phyloP scores from a whole-genome alignment of 2,113 vertebrate species.

The Sakesphorus luctuosus region DNA sequence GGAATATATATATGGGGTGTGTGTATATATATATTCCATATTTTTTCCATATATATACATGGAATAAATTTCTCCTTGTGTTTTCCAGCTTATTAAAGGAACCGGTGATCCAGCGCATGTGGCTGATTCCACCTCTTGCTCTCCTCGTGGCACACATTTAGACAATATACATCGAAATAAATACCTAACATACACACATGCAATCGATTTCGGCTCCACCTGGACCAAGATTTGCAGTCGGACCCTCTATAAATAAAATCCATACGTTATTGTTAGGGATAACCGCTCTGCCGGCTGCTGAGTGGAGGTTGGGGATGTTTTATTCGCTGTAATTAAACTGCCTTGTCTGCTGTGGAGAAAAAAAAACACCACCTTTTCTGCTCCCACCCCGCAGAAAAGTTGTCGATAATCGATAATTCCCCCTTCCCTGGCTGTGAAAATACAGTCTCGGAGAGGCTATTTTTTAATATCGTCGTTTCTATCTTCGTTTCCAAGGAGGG shows the following conservation, averaged over 20 bases:
- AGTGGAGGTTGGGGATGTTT: not conserved
- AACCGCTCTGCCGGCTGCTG: not conserved
- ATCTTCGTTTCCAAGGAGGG: not conserved
- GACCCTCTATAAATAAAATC: conserved; percentile 7
- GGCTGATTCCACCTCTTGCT: not conserved
- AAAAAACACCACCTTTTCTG: not conserved
- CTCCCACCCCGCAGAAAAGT: not conserved
- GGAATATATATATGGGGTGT: not conserved
- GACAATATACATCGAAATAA: not conserved
- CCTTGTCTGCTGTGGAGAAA: not conserved
- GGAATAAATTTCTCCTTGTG: not conserved
- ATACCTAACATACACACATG: not conserved
- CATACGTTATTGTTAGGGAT: not conserved
- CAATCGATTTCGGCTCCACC: conserved; percentile 9
- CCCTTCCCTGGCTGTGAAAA: not conserved
- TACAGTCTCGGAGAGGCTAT: not conserved
- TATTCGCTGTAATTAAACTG: conserved; percentile 24
- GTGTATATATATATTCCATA: not conserved
- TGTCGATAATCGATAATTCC: conserved; percentile 3
- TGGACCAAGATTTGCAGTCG: not conserved
- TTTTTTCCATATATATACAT: not conserved
- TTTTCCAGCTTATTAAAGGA: not conserved
- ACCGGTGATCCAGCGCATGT: not conserved
- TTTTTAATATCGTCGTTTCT: not conserved
- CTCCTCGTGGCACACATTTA: not conserved